Evolutionary conservation across 2,113 vertebrate species (phyloP).

Genomic region (Lepus europaeus): DNA sequence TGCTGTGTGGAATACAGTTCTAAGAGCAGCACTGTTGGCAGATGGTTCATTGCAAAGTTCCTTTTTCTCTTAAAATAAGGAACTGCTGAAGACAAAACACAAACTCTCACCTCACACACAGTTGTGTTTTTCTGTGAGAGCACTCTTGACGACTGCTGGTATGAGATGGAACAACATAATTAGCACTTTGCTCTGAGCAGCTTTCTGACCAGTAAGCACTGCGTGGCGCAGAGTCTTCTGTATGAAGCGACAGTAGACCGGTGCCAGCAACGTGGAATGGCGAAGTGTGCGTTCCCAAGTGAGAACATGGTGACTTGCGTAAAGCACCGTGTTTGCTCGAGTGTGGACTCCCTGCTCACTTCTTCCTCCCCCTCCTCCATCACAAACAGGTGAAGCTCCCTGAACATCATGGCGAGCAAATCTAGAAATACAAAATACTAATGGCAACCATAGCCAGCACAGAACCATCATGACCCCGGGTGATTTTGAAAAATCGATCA

Average conservation of each 20-base stretch:
- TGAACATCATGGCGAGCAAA: background rate
- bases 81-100: background rate
- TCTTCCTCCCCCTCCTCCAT: no score
- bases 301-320: background rate
- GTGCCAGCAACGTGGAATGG: no score
- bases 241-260: background rate
- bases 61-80: background rate
- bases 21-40: background rate
- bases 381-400: background rate
- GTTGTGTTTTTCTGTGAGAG: background rate
- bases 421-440: background rate
- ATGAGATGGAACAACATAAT: background rate
- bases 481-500: background rate
- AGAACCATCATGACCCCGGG: background rate
- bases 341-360: background rate
- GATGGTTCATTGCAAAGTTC: background rate
- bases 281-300: no score
- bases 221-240: accelerated
- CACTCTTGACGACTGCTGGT: background rate
- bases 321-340: background rate
- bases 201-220: background rate
- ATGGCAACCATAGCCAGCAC: background rate
- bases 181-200: background rate
- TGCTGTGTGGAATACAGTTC: background rate
- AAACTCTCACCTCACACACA: background rate